Evolutionary conservation across 1,140 invertebrate species (phyloP), one percentile per base, ranked within the genome.

Genomic region (Proctacanthus coquilletti): DNA sequence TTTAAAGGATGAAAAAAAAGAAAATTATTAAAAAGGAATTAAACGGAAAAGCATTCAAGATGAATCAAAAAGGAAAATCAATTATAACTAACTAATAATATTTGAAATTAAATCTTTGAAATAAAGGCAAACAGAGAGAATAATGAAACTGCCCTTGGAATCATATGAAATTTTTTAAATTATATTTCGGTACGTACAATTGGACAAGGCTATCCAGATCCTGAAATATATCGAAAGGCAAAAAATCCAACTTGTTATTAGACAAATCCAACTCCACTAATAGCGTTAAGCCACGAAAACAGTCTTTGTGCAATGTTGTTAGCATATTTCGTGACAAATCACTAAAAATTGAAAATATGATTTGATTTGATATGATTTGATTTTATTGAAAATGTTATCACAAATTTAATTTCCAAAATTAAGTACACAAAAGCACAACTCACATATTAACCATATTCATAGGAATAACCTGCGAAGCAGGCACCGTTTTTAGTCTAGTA

Each of bases 241-340:
- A 56, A 53, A 78, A 78, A 49, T 86, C 79, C 4, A 87, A 66
- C 33, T 71, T 60, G 53, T 88, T 88, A 49, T 81, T 75, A 38
- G 80, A 82, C 41, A 86, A 59, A 52, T 87, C 83, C 56, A 86
- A 59, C 52, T 84, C 74, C 3, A 63, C 68, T 5, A 86, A 59
- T 18, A 74, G 66, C 0, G 66, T 67, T 52, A 86, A 63, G 4
- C 71, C 72, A 36, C 70, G 66, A 49, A 85, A 84, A 0, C 77
- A 72, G 40, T 77, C 73, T 52, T 78, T 79, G 52, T 84, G 77
- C 13, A 86, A 59, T 0, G 77, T 77, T 8, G 69, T 70, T 14
- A 86, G 52, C 21, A 68, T 63, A 50, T 85, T 86, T 5, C 75
- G 72, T 0, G 78, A 80, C 11, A 86, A 59, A 50, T 85, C 81